Evolutionary conservation across 2,797 vertebrate species (phyloP), one percentile per base, ranked within the genome.

Genomic region (Threskiornis aethiopicus): DNA sequence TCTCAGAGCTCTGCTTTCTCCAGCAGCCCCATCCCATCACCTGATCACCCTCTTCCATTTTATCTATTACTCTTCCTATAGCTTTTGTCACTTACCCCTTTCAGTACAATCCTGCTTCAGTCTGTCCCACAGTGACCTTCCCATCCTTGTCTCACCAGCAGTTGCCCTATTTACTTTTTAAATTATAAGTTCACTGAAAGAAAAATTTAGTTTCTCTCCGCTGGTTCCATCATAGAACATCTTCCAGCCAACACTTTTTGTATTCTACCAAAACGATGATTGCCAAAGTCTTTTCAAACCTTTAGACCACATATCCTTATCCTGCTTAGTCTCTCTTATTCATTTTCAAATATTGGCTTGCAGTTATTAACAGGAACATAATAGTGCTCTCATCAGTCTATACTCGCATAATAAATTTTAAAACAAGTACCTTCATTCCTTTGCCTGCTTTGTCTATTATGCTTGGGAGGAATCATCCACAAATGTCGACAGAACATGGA

Each of bases 401-500:
- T 70, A 59, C 8, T 76, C 67, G 37, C 3, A 16, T 39, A 62
- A 62, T 15, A 19, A 35, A 71, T 42, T 87, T 42, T 67, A 22
- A 54, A 85, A 31, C 49, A 72, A 52, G 3, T n/a, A 20, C 44
- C 21, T 77, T 82, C n/a, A 41, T 70, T 90, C 52, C 31, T 83
- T 75, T 67, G 29, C 16, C 37, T 4, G 1, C 8, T 61, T 61
- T 70, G 16, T 66, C 49, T 16, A 5, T 87, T 73, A 35, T 9
- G 4, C 24, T 28, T 67, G 28, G 13, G 24, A 83, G 41, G 13
- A 89, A 12, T 16, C 85, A 55, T 18, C 47, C 46, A 64, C 51
- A 79, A 82, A 51, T 1, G 2, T 4, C 1, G 3, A 58, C 10
- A 49, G 16, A 26, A 87, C 7, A 26, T 0, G 1, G 24, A 44